These are phyloP conservation scores for Scaptomyza caliginosa DNA, from an alignment of 2,888 invertebrate genomes.

Conservation along the genomic window DNA sequence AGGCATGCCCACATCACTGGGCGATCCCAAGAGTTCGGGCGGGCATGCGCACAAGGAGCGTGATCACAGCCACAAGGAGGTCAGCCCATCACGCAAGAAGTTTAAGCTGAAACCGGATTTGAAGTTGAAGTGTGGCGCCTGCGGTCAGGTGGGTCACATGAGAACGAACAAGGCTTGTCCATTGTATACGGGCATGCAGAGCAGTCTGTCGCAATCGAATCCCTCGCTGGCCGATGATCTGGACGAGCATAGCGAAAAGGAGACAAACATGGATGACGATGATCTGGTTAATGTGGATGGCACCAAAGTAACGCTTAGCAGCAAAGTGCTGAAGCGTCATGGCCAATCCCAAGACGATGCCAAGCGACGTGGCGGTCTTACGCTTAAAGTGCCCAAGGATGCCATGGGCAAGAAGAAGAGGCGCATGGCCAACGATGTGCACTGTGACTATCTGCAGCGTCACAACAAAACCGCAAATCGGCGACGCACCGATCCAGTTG, in stretches of 20 bases:
- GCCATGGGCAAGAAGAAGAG: slow-evolving; percentile 88
- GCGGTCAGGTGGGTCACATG: slow-evolving; percentile 88
- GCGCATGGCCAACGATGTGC: slow-evolving; percentile 88
- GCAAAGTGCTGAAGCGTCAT: slow-evolving; percentile 94
- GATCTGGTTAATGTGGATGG: slow-evolving; percentile 97
- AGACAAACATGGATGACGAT: slow-evolving; percentile 89
- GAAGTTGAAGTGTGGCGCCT: slow-evolving; percentile 98
- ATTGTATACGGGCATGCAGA: slow-evolving; percentile 90
- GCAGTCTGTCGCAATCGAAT: slow-evolving; percentile 87
- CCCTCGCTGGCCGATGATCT: slow-evolving; percentile 92
- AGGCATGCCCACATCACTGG: slow-evolving; percentile 83
- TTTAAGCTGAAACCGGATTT: slow-evolving; percentile 94
- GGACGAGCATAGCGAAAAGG: slow-evolving; percentile 92
- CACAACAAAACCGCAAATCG: slow-evolving; percentile 94
- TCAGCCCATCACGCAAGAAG: slow-evolving; percentile 89
- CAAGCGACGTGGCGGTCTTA: slow-evolving; percentile 88
- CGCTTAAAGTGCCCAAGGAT: slow-evolving; percentile 91
- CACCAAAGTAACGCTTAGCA: slow-evolving; percentile 95
- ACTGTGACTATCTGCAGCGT: slow-evolving; percentile 95
- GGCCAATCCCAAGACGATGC: slow-evolving; percentile 88
- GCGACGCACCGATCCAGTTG: slow-evolving; percentile 97
- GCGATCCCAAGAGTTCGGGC: slow-evolving; percentile 83
- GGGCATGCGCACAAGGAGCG: slow-evolving; percentile 81
- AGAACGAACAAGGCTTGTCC: slow-evolving; percentile 99
- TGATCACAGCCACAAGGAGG: slow-evolving; percentile 84